phyloP scores from a whole-genome alignment of 2,113 vertebrate genomes.

The Ctenomys sociabilis region DNA sequence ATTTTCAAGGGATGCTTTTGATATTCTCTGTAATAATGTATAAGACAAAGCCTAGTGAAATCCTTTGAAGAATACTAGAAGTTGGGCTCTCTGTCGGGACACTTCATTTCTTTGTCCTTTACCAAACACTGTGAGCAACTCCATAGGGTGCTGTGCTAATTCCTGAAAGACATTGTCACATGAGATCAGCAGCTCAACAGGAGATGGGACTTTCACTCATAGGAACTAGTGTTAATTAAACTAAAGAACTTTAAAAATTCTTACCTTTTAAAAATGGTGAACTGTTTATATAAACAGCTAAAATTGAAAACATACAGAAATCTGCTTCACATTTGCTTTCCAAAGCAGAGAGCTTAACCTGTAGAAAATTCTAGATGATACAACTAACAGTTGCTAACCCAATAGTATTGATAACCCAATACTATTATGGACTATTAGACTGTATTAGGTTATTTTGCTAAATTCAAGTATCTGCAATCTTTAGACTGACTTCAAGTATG shows the following conservation, averaged over 20 bases:
- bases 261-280: background rate
- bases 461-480: no score
- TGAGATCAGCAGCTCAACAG: slow-evolving; percentile 68
- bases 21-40: slow-evolving; percentile 83
- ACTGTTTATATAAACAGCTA: background rate
- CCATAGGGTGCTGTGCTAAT: slow-evolving; percentile 87
- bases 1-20: slow-evolving; percentile 85
- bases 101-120: slow-evolving; percentile 91
- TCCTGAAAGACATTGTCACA: slow-evolving; percentile 83
- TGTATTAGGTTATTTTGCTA: no score
- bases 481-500: no score
- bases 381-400: no score
- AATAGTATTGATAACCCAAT: no score
- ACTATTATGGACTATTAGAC: no score
- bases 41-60: slow-evolving; percentile 80
- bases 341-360: background rate
- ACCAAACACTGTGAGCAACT: slow-evolving; percentile 85
- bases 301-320: background rate
- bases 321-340: background rate
- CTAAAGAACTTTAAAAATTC: background rate
- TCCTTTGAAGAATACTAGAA: slow-evolving; percentile 87
- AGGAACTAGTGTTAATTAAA: slow-evolving; percentile 53
- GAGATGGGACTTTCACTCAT: background rate
- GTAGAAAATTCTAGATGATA: background rate
- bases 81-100: slow-evolving; percentile 89